Percentiles rank a stretch among this genome's conserved stretches.
These are phyloP conservation scores for Drosophila ogumai DNA, from an alignment of 1,140 invertebrate species.

Conservation along the genomic window DNA sequence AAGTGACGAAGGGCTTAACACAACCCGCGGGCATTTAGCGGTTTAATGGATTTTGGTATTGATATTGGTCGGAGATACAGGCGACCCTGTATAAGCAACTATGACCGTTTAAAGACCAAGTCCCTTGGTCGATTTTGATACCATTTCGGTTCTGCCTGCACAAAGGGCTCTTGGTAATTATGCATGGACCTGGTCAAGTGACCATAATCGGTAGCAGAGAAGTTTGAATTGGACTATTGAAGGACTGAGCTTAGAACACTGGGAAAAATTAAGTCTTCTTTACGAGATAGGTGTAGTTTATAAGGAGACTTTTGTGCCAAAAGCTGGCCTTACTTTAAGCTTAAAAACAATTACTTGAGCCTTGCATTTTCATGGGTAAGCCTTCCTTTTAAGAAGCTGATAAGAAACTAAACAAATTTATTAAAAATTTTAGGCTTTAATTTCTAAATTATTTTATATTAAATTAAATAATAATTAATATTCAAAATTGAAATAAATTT, in stretches of 20 bases:
- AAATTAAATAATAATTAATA: not conserved
- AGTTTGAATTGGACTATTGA: not conserved
- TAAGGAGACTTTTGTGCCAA: not conserved
- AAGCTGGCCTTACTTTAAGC: not conserved
- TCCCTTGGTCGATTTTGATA: not conserved
- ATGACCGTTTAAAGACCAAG: conserved; percentile 1
- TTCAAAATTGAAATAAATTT: no score
- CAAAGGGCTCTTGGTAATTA: conserved; percentile 11
- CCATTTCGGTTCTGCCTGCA: not conserved
- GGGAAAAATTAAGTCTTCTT: not conserved
- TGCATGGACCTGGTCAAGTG: conserved; percentile 1
- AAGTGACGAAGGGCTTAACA: conserved; percentile 31
- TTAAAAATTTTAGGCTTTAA: not conserved
- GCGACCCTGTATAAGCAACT: not conserved
- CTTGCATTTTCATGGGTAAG: not conserved
- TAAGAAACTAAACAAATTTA: not conserved
- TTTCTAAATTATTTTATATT: not conserved
- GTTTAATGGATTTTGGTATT: conserved; percentile 4
- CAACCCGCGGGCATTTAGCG: conserved; percentile 42
- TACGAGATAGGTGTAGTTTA: no score
- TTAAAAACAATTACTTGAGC: not conserved
- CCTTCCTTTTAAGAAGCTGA: not conserved
- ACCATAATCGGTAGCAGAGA: conserved; percentile 1
- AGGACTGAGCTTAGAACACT: not conserved
- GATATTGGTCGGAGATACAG: not conserved